Evolutionary conservation across 2,113 vertebrate genomes (phyloP), one percentile per base, ranked within the genome.

Genomic region (Podilymbus podiceps): DNA sequence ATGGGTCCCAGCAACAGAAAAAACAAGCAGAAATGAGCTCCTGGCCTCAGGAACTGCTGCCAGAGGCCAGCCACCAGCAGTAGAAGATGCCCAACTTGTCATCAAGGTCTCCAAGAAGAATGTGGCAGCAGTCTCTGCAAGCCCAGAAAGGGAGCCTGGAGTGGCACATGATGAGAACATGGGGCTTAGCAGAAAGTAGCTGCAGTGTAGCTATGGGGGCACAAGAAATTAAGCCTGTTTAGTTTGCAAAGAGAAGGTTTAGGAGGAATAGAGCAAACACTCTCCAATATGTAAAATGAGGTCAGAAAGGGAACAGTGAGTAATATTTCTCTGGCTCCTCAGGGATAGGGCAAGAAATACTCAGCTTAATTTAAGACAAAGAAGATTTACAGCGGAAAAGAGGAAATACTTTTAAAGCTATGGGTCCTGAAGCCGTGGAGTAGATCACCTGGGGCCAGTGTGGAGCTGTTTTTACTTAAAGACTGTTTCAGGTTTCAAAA

Each of bases 251-350:
- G 66, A 85, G 64, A 74, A 63, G 27, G 49, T 59, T 87, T 71
- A 84, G 84, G 30, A 94, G 58, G 81, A 93, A 85, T 8, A 96
- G 56, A 92, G 84, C 84, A 97, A 96, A 97, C 81, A 93, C 18
- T 85, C 77, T 85, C 49, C 74, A 85, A 38, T 87, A 95, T 76
- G 89, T 76, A 96, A 91, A 96, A 96, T 40, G 56, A 97, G 94
- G 96, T 95, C 93, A 96, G 52, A 92, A 92, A 88, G 79, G 78
- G 86, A 96, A 95, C 83, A 95, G 86, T 93, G 94, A 96, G 76
- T 95, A 97, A 92, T 92, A 92, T 92, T 92, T 81, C 64, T 86
- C 47, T 59, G 79, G 28, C 38, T 96, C 93, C 64, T 72, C 59
- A 84, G 80, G 59, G 93, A 92, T 24, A 28, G 72, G 68, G n/a